phyloP scores from a whole-genome alignment of 1,140 invertebrate species.

The Bombus turneri region DNA sequence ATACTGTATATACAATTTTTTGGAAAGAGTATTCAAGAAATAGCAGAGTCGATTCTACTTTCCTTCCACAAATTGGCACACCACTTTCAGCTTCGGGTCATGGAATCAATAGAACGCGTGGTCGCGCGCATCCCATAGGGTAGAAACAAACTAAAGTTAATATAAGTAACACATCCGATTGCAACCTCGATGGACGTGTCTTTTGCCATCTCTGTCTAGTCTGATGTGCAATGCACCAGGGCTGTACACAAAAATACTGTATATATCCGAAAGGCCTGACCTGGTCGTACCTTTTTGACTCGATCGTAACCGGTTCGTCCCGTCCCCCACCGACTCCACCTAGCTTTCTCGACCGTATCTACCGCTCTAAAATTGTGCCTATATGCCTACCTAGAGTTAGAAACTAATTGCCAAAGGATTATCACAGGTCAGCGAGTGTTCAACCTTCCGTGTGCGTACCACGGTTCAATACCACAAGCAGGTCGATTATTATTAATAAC shows the following conservation, averaged over 20 bases:
- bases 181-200: constrained; percentile 11
- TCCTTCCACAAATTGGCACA: constrained; percentile 66
- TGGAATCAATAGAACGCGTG: constrained; percentile 68
- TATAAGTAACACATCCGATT: constrained; percentile 14
- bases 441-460: constrained; percentile 72
- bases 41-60: constrained; percentile 42
- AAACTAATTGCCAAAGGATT: constrained; percentile 78
- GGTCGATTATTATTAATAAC: constrained; percentile 69
- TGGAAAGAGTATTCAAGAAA: background rate
- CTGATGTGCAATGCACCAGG: constrained; percentile 29
- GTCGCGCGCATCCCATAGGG: constrained; percentile 68
- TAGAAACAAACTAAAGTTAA: constrained; percentile 59
- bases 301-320: constrained; percentile 65
- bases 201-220: constrained; percentile 28
- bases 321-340: constrained; percentile 47
- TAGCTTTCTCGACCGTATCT: constrained; percentile 55
- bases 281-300: constrained; percentile 64
- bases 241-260: constrained; percentile 50
- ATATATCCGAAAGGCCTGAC: constrained; percentile 60
- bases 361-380: constrained; percentile 63
- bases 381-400: constrained; percentile 70
- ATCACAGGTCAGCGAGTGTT: constrained; percentile 76
- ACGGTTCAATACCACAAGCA: constrained; percentile 65
- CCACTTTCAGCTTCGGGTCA: constrained; percentile 57
- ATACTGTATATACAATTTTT: too few relatives aligned